These are phyloP conservation scores for Heliconius hermathena DNA, from an alignment of 1,140 invertebrate species.

Conservation along the genomic window DNA sequence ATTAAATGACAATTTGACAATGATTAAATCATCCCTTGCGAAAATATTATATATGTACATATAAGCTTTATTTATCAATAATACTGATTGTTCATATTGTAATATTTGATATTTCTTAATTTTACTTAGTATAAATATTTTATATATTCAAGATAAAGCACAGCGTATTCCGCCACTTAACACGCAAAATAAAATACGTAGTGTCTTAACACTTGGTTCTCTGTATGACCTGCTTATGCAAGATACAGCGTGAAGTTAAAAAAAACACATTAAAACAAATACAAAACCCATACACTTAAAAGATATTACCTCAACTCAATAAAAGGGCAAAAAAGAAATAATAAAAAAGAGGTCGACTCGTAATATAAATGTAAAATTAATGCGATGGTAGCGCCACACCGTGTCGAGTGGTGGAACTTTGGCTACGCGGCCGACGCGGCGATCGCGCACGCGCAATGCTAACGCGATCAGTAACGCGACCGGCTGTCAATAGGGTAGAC, in stretches of 20 bases:
- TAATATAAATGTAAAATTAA: slow-evolving; percentile 18
- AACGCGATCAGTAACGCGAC: slow-evolving; percentile 48
- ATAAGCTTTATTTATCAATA: background rate
- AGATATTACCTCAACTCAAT: background rate
- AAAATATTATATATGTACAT: background rate
- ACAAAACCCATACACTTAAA: background rate
- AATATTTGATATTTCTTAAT: background rate
- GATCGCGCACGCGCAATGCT: slow-evolving; percentile 23
- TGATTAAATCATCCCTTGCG: background rate
- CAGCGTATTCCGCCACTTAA: too few relatives aligned
- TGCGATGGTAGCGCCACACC: slow-evolving; percentile 55
- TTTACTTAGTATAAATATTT: background rate
- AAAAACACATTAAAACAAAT: background rate
- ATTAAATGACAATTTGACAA: background rate
- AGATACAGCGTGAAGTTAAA: too few relatives aligned
- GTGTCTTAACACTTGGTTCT: too few relatives aligned
- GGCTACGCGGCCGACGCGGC: slow-evolving; percentile 39
- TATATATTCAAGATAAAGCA: too few relatives aligned
- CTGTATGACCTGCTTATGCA: too few relatives aligned
- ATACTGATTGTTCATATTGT: background rate
- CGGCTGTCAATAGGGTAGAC: slow-evolving; percentile 50
- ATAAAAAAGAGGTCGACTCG: background rate
- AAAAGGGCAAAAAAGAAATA: slow-evolving; percentile 20
- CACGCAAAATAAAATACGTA: too few relatives aligned
- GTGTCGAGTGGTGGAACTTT: slow-evolving; percentile 58